phyloP scores from a whole-genome alignment of 1,140 invertebrate genomes.

The Eupristina koningsbergeri region DNA sequence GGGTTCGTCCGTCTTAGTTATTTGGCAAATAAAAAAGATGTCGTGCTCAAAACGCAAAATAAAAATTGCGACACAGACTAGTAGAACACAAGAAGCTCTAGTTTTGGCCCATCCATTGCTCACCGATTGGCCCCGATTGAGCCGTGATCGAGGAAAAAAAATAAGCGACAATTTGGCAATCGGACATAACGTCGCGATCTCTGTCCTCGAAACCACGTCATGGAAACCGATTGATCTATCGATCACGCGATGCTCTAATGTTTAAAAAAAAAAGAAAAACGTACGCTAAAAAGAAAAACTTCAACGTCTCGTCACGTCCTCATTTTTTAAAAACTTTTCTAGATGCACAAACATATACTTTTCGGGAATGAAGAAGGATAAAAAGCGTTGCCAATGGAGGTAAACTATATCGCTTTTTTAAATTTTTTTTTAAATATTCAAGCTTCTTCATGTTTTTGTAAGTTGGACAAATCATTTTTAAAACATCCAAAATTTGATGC shows the following conservation, averaged over 20 bases:
- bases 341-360: too few species aligned
- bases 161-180: constrained; percentile 58
- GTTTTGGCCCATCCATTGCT: constrained; percentile 27
- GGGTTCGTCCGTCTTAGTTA: constrained; percentile 19
- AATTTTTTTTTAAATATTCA: too few species aligned
- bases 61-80: constrained; percentile 49
- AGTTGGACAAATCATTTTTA: too few species aligned
- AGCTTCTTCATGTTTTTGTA: too few species aligned
- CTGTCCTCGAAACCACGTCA: constrained; percentile 58
- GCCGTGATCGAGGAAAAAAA: constrained; percentile 60
- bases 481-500: too few species aligned
- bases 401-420: too few species aligned
- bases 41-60: constrained; percentile 52
- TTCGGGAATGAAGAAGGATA: too few species aligned
- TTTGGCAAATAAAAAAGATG: constrained; percentile 52
- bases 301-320: background rate
- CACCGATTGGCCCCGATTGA: constrained; percentile 60
- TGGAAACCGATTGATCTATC: constrained; percentile 60
- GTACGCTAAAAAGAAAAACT: background rate
- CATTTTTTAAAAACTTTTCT: background rate
- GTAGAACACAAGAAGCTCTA: constrained; percentile 47
- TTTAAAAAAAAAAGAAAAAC: constrained; percentile 43
- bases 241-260: background rate
- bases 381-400: too few species aligned
- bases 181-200: constrained; percentile 12